Base-by-base conservation (phyloP, 1,140 invertebrate species). In the Gerris buenoi region DNA sequence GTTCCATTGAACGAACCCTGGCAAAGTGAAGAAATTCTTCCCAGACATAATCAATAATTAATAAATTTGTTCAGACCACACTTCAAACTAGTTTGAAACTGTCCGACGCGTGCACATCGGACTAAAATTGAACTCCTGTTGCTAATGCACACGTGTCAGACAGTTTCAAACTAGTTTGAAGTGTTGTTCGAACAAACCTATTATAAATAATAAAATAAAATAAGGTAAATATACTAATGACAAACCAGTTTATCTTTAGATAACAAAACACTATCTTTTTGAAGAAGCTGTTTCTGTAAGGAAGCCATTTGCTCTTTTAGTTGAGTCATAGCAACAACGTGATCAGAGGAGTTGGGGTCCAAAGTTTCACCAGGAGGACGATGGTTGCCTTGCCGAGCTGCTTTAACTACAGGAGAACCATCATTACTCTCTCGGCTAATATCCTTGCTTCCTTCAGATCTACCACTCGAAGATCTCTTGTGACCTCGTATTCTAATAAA, bases 201-300 rank as follows among this genome's bases (percentile, higher is more conserved):
- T n/a, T n/a, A n/a, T n/a, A n/a, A n/a, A n/a, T n/a, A n/a, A n/a
- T n/a, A n/a, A n/a, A n/a, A n/a, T n/a, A n/a, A n/a, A n/a, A n/a
- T n/a, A n/a, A n/a, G n/a, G n/a, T n/a, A n/a, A n/a, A n/a, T n/a
- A n/a, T n/a, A n/a, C n/a, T n/a, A n/a, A n/a, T n/a, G n/a, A n/a
- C n/a, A n/a, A n/a, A 95, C 93, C 85, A 88, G 84, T 83, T 90
- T 93, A 73, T 97, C 95, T 80, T 95, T 96, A 62, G 87, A 82
- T 25, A 97, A 78, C 62, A 97, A 78, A 72, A 91, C 88, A 65
- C 85, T 83, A 77, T 97, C 93, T 78, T 96, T 97, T 68, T 85
- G 82, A 65, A 81, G 78, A 1, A 97, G 80, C 73, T 92, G 90
- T 76, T 94, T 95, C 76, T 96, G 90, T n/a, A 97, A 78, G 73